Evolutionary conservation across 2,113 vertebrate genomes (phyloP), one percentile per base, ranked within the genome.

Genomic region (Apeltes quadracus): DNA sequence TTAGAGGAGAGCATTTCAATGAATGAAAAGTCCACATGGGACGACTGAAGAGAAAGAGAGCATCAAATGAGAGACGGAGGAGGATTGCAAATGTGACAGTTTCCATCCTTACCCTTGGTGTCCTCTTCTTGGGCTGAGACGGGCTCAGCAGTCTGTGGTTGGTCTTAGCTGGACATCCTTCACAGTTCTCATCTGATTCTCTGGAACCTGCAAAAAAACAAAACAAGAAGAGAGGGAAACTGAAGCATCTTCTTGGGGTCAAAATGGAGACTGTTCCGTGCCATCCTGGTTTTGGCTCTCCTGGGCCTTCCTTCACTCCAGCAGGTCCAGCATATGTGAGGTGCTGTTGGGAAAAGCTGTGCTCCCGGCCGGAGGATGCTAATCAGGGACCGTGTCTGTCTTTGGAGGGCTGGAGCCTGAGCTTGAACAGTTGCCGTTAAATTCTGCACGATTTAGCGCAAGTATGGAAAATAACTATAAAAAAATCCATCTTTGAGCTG

Each of bases 71-170:
- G 10, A 9, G 22, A 1, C 10, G 44, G 4, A 46, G 55, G 34
- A n/a, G 8, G 9, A 27, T 18, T 2, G 13, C 63, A 29, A n/a
- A 10, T 16, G 3, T 12, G 25, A 15, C 18, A 1, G 59, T 23
- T 2, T 59, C n/a, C 53, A 0, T 16, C 4, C 7, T 87, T 91
- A 99, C 98, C 92, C 96, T 94, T 61, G 97, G 96, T 27, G 94
- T 94, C 85, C 97, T 93, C 84, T 98, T 99, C 77, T 96, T 95
- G 36, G 94, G 94, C 71, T 94, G 91, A 0, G 93, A 91, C 72
- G 91, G 87, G 74, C 94, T 96, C 73, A 93, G 88, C 38, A 92
- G 91, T 81, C 91, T 95, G 81, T 93, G 92, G 79, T 92, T 86
- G 20, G 91, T 83, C 78, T 90, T 93, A 0, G 92, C 87, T 64